These are phyloP conservation scores for Periphyllus acericola DNA, from an alignment of 2,888 invertebrate species.

Conservation along the genomic window DNA sequence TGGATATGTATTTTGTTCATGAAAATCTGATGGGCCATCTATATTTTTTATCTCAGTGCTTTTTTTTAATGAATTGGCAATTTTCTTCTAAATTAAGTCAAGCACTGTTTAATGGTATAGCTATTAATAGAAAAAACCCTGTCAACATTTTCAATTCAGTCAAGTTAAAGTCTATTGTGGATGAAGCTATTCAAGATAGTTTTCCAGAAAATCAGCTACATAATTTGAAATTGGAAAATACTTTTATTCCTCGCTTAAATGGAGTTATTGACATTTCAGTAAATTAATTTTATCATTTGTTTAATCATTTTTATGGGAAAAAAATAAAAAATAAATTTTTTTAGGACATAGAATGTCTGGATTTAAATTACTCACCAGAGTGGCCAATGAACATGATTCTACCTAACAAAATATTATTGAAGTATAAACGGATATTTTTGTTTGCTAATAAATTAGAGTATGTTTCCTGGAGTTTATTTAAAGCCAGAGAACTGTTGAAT, in stretches of 20 bases:
- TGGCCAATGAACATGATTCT: constrained; percentile 55
- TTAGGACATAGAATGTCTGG: constrained; percentile 52
- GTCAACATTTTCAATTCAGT: constrained; percentile 32
- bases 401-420: constrained; percentile 47
- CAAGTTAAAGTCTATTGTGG: constrained; percentile 33
- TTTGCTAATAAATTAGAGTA: constrained; percentile 53
- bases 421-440: constrained; percentile 46
- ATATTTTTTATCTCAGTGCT: constrained; percentile 52
- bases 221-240: constrained; percentile 13
- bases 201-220: constrained; percentile 12
- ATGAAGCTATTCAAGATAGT: constrained; percentile 50
- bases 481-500: constrained; percentile 46
- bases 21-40: constrained; percentile 42
- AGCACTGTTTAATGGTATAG: constrained; percentile 25
- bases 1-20: constrained; percentile 38
- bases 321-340: background rate
- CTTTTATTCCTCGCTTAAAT: constrained; percentile 12
- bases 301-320: background rate
- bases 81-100: constrained; percentile 52
- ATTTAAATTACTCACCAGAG: constrained; percentile 24
- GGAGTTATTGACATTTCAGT: constrained; percentile 47
- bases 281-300: background rate
- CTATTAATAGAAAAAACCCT: constrained; percentile 21
- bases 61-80: constrained; percentile 46
- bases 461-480: constrained; percentile 52